phyloP scores from a whole-genome alignment of 2,113 vertebrate genomes.

The Todiramphus chloris region DNA sequence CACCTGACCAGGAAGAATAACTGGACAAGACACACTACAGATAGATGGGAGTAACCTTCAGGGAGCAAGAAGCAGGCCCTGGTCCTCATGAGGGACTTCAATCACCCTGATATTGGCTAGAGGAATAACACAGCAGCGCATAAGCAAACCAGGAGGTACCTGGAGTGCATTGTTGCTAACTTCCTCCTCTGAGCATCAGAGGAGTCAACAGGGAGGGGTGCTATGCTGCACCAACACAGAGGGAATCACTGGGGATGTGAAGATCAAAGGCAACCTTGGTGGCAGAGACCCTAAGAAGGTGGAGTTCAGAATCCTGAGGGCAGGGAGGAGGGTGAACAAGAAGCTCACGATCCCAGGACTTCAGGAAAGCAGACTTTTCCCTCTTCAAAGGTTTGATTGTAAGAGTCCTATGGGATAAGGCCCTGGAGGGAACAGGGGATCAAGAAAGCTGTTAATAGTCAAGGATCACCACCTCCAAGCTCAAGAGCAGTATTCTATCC shows the following conservation, averaged over 20 bases:
- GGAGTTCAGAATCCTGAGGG: not conserved
- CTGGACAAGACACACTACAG: not conserved
- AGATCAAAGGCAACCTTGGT: not conserved
- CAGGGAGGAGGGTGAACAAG: not conserved
- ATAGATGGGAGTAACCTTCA: not conserved
- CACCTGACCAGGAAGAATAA: not conserved
- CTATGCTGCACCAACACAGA: not conserved
- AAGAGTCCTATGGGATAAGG: not conserved
- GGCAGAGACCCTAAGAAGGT: not conserved
- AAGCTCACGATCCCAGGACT: not conserved
- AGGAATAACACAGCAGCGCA: not conserved
- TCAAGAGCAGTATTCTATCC: not conserved
- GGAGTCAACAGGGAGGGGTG: not conserved
- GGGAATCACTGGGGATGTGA: accelerated
- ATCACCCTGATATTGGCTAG: accelerated
- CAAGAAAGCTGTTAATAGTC: not conserved
- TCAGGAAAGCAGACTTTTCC: not conserved
- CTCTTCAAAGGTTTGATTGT: not conserved
- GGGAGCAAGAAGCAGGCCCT: not conserved
- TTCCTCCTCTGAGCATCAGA: not conserved
- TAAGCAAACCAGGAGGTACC: not conserved
- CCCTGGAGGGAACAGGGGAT: not conserved
- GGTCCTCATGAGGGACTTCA: not conserved
- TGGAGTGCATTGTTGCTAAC: not conserved
- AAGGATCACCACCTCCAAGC: not conserved